Evolutionary conservation across 2,113 vertebrate species (phyloP), one percentile per base, ranked within the genome.

Genomic region (Zonotrichia leucophrys): DNA sequence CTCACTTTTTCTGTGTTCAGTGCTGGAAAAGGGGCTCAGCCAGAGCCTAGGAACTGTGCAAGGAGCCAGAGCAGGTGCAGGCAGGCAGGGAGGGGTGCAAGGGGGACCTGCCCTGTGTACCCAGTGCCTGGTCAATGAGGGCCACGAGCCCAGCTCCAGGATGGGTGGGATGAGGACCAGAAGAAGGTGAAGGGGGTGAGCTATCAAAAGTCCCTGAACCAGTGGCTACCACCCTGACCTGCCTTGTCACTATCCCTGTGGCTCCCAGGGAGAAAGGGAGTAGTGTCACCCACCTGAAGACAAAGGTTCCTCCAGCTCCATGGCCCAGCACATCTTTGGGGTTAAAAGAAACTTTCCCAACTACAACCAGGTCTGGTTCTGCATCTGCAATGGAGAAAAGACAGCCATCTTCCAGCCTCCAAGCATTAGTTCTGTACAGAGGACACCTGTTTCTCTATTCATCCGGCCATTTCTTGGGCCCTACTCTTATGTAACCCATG

Each of bases 311-410:
- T 5, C 98, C 98, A 17, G 99, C 98, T 68, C 99, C 99, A 0
- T 98, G 99, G 78, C 99, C 99, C 58, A 99, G 97, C 74, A 99
- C 98, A 0, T 99, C 98, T 49, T 98, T 97, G 31, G 98, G 97
- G 41, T 94, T 97, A 96, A 99, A 99, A 93, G 99, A 99, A 93
- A 99, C 97, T 96, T 99, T 99, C n/a, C 99, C 99, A 74, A 99
- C 98, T 4, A 98, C 94, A 21, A 99, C 97, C 68, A 98, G 80
- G 1, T 98, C 98, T 2, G 73, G 37, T 52, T 89, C 89, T n/a
- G 23, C 50, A 24, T 94, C 98, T 77, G 93, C 75, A 86, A 24
- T 8, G n/a, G n/a, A 81, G 15, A 59, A 28, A 70, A 41, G 42
- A 41, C 20, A 76, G 28, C 33, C 12, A 0, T 9, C 42, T 80